Evolutionary conservation across 2,113 vertebrate species (phyloP), one percentile per base, ranked within the genome.

Genomic region (Cyanoramphus novaezelandiae): DNA sequence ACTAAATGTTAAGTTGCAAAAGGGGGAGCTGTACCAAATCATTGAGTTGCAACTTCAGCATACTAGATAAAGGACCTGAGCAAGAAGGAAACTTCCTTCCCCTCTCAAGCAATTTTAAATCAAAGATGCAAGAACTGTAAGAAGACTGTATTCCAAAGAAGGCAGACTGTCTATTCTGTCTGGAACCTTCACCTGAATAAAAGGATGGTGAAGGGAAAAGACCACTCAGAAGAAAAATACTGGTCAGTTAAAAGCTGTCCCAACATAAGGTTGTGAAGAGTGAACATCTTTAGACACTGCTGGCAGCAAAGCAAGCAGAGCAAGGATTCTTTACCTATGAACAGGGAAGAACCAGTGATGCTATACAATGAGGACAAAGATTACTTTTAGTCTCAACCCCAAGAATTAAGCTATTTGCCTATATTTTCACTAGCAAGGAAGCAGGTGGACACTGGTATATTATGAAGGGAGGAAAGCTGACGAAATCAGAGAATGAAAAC

Each of bases 201-300:
- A 75, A 90, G n/a, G 8, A 4, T 7, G 11, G 21, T 43, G 49
- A 87, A 63, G 21, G 25, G 27, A 88, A 82, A 27, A 93, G 44
- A 65, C 4, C 0, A 0, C 9, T 44, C 41, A 28, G 0, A 0
- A 57, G 13, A 72, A 81, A 72, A 76, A 47, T 18, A 37, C 7
- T 10, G 10, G 23, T 50, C 49, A 75, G 4, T 59, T 35, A 65
- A 82, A 21, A 82, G 18, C 13, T 55, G 15, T 44, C 49, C 46
- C 46, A 69, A 27, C 35, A 49, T n/a, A 70, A 28, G 50, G 9
- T 9, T 33, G 18, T 21, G 39, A 68, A 85, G 72, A 85, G 11
- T 3, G 33, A 79, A 41, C 1, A 3, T 2, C 5, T 23, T 64
- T 43, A 71, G 74, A 85, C 17, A 11, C n/a, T 25, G 10, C 37